Evolutionary conservation across 1,140 invertebrate genomes (phyloP), one percentile per base, ranked within the genome.

Genomic region (Pseudomyrmex pallidus): DNA sequence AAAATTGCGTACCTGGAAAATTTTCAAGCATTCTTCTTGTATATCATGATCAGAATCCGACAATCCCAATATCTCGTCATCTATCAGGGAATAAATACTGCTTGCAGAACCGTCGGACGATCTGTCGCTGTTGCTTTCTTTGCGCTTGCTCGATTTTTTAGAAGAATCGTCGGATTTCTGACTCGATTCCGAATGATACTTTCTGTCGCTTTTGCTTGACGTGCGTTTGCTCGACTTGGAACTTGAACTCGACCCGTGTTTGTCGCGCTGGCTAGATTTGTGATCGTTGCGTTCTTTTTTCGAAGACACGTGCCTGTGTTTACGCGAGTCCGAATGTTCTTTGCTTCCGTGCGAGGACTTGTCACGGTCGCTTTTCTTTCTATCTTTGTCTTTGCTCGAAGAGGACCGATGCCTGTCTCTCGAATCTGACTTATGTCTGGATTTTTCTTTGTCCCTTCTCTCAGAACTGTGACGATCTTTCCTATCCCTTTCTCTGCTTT

Each of bases 21-120:
- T 97, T 91, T 95, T 96, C 73, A 96, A 94, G 90, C 97, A 97
- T 91, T 97, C 96, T 74, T 96, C 95, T 90, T 96, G 95, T 10
- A 96, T 94, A 85, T 96, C 95, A 35, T 95, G 94, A 82, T 96
- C 96, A 56, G 95, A 93, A 85, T 95, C 92, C 56, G 91, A 91
- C 52, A 85, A 82, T 61, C 93, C 87, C 76, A 93, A 90, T 63
- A 64, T 78, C 2, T 73, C 57, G 5, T 80, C 22, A 0, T 84
- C 48, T 2, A 63, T 9, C 12, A 78, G 64, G 52, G 72, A 57
- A 17, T 44, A 72, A 56, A 57, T 5, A 15, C 59, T 74, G 12
- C 76, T 50, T 7, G 46, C 12, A 56, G 85, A 83, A 50, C 84
- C 88, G 44, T 76, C 17, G 9, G 70, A 35, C 35, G 35, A 84